phyloP scores from a whole-genome alignment of 2,113 vertebrate genomes.

The Condylura cristata region DNA sequence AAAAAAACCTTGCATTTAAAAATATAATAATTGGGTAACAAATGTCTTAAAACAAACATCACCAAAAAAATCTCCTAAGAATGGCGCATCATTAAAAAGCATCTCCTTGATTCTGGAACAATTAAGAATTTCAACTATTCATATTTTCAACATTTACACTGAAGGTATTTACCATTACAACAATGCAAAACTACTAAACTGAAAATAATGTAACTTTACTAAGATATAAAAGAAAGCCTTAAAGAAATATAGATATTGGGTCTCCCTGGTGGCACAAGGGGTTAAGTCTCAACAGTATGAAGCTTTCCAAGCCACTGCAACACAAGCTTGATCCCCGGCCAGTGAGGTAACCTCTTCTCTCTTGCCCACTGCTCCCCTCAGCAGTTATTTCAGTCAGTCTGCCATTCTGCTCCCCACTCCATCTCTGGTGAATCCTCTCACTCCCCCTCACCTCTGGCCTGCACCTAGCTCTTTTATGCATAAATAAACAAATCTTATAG shows the following conservation, averaged over 20 bases:
- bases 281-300: too few relatives aligned
- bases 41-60: background rate
- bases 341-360: too few relatives aligned
- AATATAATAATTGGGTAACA: background rate
- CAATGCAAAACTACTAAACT: background rate
- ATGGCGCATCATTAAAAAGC: background rate
- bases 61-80: conserved; percentile 11
- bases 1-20: background rate
- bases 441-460: too few relatives aligned
- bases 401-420: too few relatives aligned
- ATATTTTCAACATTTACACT: background rate
- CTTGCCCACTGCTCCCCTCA: too few relatives aligned
- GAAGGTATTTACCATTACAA: background rate
- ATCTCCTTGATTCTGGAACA: background rate
- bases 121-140: conserved; percentile 1
- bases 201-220: background rate
- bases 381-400: too few relatives aligned
- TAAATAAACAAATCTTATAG: too few relatives aligned
- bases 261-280: too few relatives aligned
- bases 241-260: background rate
- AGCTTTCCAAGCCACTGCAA: too few relatives aligned
- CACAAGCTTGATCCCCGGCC: too few relatives aligned
- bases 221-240: background rate
- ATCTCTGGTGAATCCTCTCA: too few relatives aligned
- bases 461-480: too few relatives aligned